A percentile compares a stretch with the other conserved stretches of the same genome.
Evolutionary conservation across 2,797 vertebrate genomes (phyloP).

Genomic region (Oreonectes daqikongensis): DNA sequence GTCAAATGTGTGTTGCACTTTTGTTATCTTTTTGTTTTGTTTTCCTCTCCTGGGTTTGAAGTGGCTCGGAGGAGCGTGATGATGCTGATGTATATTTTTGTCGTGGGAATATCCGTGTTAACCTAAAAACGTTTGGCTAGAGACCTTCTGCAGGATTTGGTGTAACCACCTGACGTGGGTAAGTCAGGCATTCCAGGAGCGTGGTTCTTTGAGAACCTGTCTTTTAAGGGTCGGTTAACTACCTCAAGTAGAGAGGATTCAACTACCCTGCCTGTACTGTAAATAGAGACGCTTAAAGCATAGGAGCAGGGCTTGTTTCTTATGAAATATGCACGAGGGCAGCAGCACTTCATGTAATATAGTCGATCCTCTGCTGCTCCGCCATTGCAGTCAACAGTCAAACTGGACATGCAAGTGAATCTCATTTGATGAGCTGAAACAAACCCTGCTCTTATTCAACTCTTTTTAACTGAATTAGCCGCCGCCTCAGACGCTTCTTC

Average conservation of each 20-base stretch:
- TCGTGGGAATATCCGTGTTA: constrained; percentile 84
- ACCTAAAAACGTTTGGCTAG: constrained; percentile 82
- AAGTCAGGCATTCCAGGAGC: constrained; percentile 99
- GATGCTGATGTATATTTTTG: constrained; percentile 87
- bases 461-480: constrained; percentile 99
- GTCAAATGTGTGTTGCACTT: constrained; percentile 54
- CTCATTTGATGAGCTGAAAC: constrained; percentile 97
- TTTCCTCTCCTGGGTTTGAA: constrained; percentile 85
- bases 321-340: constrained; percentile 97
- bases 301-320: constrained; percentile 99
- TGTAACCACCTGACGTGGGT: constrained; percentile 99
- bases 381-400: constrained; percentile 90
- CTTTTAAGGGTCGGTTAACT: constrained; percentile 99
- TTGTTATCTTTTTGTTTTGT: constrained; percentile 55
- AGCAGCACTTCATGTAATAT: constrained; percentile 98
- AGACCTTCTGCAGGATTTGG: constrained; percentile 93
- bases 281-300: constrained; percentile 99
- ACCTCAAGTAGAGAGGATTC: constrained; percentile 99
- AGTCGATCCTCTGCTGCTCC: constrained; percentile 91
- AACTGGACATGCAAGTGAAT: constrained; percentile 92
- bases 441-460: constrained; percentile 96
- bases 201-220: constrained; percentile 99
- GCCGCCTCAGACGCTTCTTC: constrained; percentile 95
- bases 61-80: constrained; percentile 86
- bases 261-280: constrained; percentile 99